phyloP scores from a whole-genome alignment of 1,140 invertebrate genomes.

The Lasioglossum baleicum region DNA sequence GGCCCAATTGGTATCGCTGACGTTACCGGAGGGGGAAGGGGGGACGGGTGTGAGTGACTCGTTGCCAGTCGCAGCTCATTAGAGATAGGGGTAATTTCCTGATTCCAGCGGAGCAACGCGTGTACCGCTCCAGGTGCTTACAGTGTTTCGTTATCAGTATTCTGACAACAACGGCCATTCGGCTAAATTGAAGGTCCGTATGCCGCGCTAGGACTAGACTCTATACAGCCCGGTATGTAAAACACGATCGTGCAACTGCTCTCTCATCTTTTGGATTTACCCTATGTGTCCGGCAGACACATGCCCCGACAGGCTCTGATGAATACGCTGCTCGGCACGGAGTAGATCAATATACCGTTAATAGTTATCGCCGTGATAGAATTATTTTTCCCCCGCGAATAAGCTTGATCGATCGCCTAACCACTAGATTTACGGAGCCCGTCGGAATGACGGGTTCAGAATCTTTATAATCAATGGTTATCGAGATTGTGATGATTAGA shows the following conservation, averaged over 20 bases:
- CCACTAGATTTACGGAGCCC: no score
- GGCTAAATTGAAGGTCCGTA: background rate
- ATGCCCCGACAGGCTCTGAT: no score
- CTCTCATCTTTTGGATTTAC: background rate
- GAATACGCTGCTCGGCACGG: no score
- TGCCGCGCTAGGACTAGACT: background rate
- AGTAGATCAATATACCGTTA: no score
- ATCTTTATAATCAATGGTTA: no score
- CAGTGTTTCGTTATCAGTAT: constrained; percentile 31
- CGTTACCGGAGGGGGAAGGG: background rate
- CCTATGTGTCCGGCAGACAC: no score
- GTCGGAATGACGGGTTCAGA: no score
- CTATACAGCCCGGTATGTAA: no score
- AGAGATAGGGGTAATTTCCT: constrained; percentile 39
- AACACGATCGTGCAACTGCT: background rate
- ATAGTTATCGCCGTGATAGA: no score
- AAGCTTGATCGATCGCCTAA: no score
- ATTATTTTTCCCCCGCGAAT: no score
- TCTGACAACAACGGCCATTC: background rate
- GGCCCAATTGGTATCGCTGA: constrained; percentile 1
- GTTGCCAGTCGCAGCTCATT: constrained; percentile 38
- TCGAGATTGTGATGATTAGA: no score
- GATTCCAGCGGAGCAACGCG: constrained; percentile 24
- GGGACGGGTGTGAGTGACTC: constrained; percentile 7
- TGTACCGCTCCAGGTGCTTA: constrained; percentile 31